Base-by-base conservation (phyloP, 2,113 vertebrate species). In the Pycnonotus jocosus region DNA sequence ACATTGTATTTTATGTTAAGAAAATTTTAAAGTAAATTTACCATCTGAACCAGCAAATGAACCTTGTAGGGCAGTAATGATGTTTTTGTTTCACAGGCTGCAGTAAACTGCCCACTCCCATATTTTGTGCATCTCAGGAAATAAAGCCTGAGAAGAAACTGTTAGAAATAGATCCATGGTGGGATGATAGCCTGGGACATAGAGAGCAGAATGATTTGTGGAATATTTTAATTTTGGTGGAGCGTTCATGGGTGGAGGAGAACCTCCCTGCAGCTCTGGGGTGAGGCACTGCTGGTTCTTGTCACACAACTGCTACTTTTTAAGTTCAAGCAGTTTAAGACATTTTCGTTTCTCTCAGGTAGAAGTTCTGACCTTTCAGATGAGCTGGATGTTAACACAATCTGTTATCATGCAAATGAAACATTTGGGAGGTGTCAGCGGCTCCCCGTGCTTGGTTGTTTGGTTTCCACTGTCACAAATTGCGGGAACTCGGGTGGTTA, bases 11-110 rank as follows among this genome's bases (percentile, higher is more conserved):
- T 90, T 79, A 30, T 93, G 91, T 90, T 66, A 86, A 53, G 72
- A 60, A 22, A 42, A 60, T 79, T 86, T 88, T 78, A 25, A 91
- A 91, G 61, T 47, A 51, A 56, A 76, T 86, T 89, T 93, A 64
- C 70, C 37, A 47, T 35, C 37, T 61, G 64, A 81, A 72, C 28
- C 33, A 78, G 45, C 57, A 93, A 61, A 56, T 68, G 60, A 85
- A 56, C 68, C 57, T 17, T 92, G 89, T 88, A 83, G 81, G 80
- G 22, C 38, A 22, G 33, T 28, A 47, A 69, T 11, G 4, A 88
- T 51, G 44, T 33, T 81, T 91, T 80, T 80, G 60, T 86, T 96
- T 93, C 80, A 51, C 10, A 1, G 42, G 20, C 77, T 61, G 51
- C 51, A 51, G 13, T 66, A 13, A 81, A n/a, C 33, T 80, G 40